phyloP scores from a whole-genome alignment of 2,888 invertebrate genomes.

The Timema cristinae region DNA sequence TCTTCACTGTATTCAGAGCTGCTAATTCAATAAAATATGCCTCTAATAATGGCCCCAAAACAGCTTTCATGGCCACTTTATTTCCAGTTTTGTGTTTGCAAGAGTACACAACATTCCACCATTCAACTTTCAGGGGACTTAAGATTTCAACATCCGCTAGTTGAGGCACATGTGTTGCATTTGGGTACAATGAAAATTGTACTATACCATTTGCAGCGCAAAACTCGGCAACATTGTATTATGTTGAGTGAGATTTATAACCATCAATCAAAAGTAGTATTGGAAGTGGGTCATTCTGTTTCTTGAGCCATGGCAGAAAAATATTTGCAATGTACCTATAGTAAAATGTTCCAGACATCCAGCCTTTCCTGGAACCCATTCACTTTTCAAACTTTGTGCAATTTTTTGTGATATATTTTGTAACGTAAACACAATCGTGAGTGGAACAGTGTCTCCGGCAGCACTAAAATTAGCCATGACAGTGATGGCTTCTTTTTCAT shows the following conservation, averaged over 20 bases:
- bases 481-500: conserved; percentile 19
- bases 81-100: conserved; percentile 18
- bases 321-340: conserved; percentile 19
- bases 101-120: conserved; percentile 16
- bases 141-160: conserved; percentile 19
- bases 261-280: conserved; percentile 19
- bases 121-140: conserved; percentile 13
- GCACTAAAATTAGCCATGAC: conserved; percentile 19
- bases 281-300: conserved; percentile 10
- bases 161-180: conserved; percentile 19
- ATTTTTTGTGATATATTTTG: conserved; percentile 18
- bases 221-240: conserved; percentile 14
- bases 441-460: conserved; percentile 8
- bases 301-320: conserved; percentile 17
- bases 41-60: conserved; percentile 12
- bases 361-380: conserved; percentile 20
- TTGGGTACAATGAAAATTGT: conserved; percentile 18
- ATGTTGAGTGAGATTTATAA: conserved; percentile 13
- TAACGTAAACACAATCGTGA: conserved; percentile 18
- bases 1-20: conserved; percentile 11
- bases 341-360: conserved; percentile 18
- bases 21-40: neutral
- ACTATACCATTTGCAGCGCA: conserved; percentile 14
- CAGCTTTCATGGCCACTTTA: conserved; percentile 17
- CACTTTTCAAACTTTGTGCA: conserved; percentile 8